phyloP scores from a whole-genome alignment of 2,888 invertebrate species.

The Tyria jacobaeae region DNA sequence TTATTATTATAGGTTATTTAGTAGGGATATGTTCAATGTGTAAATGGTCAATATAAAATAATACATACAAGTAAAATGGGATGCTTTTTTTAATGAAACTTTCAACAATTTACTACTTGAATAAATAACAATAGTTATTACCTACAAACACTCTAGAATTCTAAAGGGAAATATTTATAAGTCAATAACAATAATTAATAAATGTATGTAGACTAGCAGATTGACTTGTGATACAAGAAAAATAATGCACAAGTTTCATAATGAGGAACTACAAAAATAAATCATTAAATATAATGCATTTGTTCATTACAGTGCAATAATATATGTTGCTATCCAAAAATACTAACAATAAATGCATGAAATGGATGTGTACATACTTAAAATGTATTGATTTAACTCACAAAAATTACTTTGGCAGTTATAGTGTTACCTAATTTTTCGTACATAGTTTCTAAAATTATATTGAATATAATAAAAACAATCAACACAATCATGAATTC shows the following conservation, averaged over 20 bases:
- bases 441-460: conserved; percentile 21
- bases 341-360: conserved; percentile 18
- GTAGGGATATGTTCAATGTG: background rate
- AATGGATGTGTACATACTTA: conserved; percentile 12
- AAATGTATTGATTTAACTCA: conserved; percentile 20
- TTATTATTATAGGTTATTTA: conserved; percentile 5
- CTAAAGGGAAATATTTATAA: conserved; percentile 30
- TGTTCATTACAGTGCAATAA: background rate
- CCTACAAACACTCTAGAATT: conserved; percentile 31
- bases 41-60: conserved; percentile 29
- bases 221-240: conserved; percentile 47
- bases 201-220: conserved; percentile 54
- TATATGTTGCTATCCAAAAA: conserved; percentile 12
- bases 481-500: conserved; percentile 38
- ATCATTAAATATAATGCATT: conserved; percentile 22
- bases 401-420: conserved; percentile 40
- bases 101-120: conserved; percentile 45
- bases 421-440: conserved; percentile 19
- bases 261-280: conserved; percentile 54
- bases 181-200: conserved; percentile 25
- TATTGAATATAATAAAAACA: conserved; percentile 31
- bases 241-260: conserved; percentile 29
- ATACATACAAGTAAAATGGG: conserved; percentile 25
- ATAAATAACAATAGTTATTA: conserved; percentile 50
- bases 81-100: conserved; percentile 46